phyloP scores from a whole-genome alignment of 2,888 invertebrate genomes.

The Drosophila gaucha region DNA sequence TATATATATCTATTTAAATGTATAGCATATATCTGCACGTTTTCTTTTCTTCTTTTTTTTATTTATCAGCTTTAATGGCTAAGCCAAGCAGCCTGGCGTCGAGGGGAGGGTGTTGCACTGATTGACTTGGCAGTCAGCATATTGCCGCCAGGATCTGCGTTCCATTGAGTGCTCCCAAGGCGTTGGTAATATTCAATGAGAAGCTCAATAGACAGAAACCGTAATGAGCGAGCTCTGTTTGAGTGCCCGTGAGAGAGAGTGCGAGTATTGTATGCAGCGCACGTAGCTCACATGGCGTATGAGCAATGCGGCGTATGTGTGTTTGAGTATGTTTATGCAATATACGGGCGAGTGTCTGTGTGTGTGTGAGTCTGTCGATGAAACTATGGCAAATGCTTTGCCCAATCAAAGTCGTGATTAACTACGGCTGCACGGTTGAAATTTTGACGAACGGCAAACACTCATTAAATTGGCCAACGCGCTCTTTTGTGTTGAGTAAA shows the following conservation, averaged over 20 bases:
- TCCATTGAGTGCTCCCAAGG: conserved; percentile 22
- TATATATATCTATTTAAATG: background rate
- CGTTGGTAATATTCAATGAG: conserved; percentile 39
- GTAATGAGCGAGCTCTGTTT: conserved; percentile 31
- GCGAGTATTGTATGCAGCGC: conserved; percentile 52
- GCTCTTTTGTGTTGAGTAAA: background rate
- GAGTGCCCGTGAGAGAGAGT: background rate
- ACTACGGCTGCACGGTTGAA: conserved; percentile 7
- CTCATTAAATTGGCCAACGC: background rate
- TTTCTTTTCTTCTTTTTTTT: background rate
- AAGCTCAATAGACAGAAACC: conserved; percentile 19
- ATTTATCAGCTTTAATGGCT: conserved; percentile 24
- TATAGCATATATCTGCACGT: background rate
- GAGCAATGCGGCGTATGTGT: conserved; percentile 37
- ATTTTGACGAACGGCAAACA: background rate
- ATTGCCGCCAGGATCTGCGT: conserved; percentile 11
- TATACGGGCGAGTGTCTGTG: background rate
- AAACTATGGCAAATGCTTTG: conserved; percentile 8
- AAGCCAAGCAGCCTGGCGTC: conserved; percentile 14
- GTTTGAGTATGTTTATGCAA: background rate
- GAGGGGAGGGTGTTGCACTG: conserved; percentile 46
- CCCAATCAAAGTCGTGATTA: conserved; percentile 24
- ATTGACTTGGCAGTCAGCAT: conserved; percentile 52
- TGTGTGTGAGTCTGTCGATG: background rate
- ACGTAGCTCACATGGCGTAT: conserved; percentile 64